Percentiles rank a stretch among this genome's conserved stretches.
phyloP scores from a whole-genome alignment of 2,888 invertebrate species.

The Brachypalpus laphriformis region DNA sequence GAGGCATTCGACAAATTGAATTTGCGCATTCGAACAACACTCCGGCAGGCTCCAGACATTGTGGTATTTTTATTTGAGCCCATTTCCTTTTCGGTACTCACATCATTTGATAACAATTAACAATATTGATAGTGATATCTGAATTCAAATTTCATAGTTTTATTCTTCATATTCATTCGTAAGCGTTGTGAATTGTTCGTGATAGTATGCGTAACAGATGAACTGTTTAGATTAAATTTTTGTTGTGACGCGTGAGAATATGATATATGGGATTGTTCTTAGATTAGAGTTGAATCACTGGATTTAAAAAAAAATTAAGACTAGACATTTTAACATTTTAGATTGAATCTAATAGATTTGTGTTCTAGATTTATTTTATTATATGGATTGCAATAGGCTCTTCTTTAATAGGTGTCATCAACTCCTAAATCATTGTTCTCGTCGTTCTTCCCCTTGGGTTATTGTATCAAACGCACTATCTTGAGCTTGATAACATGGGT shows the following conservation, averaged over 20 bases:
- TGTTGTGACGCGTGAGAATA: background rate
- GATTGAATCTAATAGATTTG: background rate
- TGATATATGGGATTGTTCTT: background rate
- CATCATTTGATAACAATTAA: constrained; percentile 29
- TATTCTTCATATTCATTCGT: no score
- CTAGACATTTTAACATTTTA: background rate
- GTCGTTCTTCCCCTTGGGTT: no score
- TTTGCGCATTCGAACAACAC: constrained; percentile 14
- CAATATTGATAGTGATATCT: constrained; percentile 10
- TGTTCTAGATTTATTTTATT: background rate
- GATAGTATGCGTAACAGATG: constrained; percentile 10
- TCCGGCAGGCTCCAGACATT: background rate
- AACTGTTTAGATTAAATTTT: constrained; percentile 7
- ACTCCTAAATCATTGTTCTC: no score
- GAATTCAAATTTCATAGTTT: background rate
- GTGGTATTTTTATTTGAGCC: background rate
- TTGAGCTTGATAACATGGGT: background rate
- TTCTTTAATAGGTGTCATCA: no score
- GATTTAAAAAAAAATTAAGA: background rate
- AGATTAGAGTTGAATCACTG: background rate
- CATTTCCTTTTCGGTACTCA: background rate
- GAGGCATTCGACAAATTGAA: constrained; percentile 9
- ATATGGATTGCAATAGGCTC: no score
- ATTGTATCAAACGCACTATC: background rate
- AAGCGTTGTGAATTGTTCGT: background rate